These are phyloP conservation scores for Drosophila monieri DNA, from an alignment of 2,888 invertebrate species.

Conservation along the genomic window DNA sequence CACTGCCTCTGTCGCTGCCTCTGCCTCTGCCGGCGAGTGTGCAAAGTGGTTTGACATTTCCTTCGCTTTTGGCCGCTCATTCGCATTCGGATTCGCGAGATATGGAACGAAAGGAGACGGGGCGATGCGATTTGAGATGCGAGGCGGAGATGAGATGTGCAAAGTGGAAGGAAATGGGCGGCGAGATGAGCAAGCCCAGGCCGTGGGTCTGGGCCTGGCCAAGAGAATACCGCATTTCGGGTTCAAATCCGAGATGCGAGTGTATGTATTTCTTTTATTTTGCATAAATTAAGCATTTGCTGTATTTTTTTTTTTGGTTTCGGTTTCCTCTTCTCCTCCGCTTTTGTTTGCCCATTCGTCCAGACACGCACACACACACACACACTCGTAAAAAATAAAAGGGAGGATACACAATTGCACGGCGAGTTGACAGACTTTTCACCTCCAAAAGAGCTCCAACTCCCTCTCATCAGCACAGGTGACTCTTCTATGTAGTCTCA, in stretches of 20 bases:
- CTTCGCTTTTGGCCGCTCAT: constrained; percentile 71
- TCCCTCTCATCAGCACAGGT: constrained; percentile 38
- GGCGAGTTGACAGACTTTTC: constrained; percentile 51
- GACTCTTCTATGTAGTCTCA: constrained; percentile 55
- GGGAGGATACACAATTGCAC: constrained; percentile 42
- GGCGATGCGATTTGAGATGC: not conserved
- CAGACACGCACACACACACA: constrained; percentile 28
- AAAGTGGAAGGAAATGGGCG: not conserved
- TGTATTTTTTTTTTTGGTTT: constrained; percentile 51
- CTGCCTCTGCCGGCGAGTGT: constrained; percentile 43
- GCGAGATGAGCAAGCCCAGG: not conserved
- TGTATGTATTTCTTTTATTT: constrained; percentile 76
- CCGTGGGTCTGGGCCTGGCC: not conserved
- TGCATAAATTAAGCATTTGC: constrained; percentile 79
- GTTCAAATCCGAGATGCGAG: constrained; percentile 55
- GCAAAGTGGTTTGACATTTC: constrained; percentile 75
- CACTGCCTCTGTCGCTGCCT: not conserved
- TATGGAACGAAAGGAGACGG: constrained; percentile 13
- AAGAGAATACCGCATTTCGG: constrained; percentile 52
- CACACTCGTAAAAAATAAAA: constrained; percentile 19
- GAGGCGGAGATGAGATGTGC: not conserved
- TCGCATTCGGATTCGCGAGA: constrained; percentile 46
- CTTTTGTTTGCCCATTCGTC: constrained; percentile 71
- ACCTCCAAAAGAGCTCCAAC: constrained; percentile 25
- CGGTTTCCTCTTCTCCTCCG: constrained; percentile 33